Conservation (phyloP, 2,113 vertebrate species). For the Antechinus flavipes region DNA sequence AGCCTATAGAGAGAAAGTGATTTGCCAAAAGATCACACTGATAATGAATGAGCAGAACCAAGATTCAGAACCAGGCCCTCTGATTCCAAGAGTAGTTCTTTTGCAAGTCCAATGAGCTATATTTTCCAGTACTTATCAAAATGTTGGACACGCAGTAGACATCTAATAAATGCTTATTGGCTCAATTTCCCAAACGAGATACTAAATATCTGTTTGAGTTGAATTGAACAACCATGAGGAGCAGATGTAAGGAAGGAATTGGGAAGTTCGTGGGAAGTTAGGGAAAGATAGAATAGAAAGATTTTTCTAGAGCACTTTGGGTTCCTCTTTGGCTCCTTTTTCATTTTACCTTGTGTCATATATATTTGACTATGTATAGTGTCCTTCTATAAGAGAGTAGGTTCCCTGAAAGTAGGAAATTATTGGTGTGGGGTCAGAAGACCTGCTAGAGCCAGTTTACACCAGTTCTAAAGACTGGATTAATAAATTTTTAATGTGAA, state of each 20-base stretch:
- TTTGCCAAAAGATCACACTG: not conserved
- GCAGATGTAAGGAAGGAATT: not conserved
- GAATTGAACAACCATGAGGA: not conserved
- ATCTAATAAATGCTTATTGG: not conserved
- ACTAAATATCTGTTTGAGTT: not conserved
- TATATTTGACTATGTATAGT: not conserved
- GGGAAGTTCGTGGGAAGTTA: not conserved
- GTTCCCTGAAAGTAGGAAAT: not conserved
- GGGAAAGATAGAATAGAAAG: not conserved
- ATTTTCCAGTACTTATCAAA: not conserved
- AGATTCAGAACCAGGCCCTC: not conserved
- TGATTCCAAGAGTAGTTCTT: not conserved
- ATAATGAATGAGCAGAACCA: not conserved
- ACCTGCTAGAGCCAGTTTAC: not conserved
- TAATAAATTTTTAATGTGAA: not conserved
- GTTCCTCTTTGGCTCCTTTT: not conserved
- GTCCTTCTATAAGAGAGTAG: not conserved
- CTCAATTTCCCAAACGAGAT: not conserved
- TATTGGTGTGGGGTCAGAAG: not conserved
- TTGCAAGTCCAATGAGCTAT: not conserved
- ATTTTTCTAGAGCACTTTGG: not conserved
- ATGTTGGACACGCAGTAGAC: not conserved
- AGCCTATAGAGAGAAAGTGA: not conserved
- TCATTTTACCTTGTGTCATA: not conserved
- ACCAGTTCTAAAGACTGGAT: not conserved